These are phyloP conservation scores for Mnemiopsis leidyi DNA, from an alignment of 37 sponge, comb jelly and placozoan species.

Conservation along the genomic window DNA sequence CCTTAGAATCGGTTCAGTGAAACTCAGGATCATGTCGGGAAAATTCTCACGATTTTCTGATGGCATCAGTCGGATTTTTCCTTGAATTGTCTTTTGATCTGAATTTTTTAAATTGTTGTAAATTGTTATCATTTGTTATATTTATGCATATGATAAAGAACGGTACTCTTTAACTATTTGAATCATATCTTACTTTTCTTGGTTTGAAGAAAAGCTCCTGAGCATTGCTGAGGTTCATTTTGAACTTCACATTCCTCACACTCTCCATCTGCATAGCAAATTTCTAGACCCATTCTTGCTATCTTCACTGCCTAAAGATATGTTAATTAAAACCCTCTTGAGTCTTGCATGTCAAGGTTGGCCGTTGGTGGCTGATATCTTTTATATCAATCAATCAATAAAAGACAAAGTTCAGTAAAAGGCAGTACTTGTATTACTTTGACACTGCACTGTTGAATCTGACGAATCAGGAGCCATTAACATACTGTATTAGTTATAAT, in stretches of 20 bases:
- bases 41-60: neutral
- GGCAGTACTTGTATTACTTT: too few relatives aligned
- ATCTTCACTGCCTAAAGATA: neutral
- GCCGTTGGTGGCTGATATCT: too few relatives aligned
- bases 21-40: neutral
- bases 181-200: neutral
- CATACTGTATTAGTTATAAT: too few relatives aligned
- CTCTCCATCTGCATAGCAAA: slow-evolving; percentile 7
- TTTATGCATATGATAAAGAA: neutral
- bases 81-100: neutral
- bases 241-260: neutral
- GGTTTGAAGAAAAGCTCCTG: neutral
- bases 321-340: too few relatives aligned
- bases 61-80: slow-evolving; percentile 6
- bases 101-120: neutral
- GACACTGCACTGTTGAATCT: too few relatives aligned
- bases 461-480: too few relatives aligned
- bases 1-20: neutral
- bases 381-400: too few relatives aligned
- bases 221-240: neutral
- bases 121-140: neutral
- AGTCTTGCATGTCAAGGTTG: too few relatives aligned
- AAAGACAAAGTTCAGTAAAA: too few relatives aligned
- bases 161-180: too few relatives aligned
- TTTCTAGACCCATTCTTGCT: neutral